These are phyloP conservation scores for Agrotis clavis DNA, from an alignment of 2,888 invertebrate species.

Conservation along the genomic window DNA sequence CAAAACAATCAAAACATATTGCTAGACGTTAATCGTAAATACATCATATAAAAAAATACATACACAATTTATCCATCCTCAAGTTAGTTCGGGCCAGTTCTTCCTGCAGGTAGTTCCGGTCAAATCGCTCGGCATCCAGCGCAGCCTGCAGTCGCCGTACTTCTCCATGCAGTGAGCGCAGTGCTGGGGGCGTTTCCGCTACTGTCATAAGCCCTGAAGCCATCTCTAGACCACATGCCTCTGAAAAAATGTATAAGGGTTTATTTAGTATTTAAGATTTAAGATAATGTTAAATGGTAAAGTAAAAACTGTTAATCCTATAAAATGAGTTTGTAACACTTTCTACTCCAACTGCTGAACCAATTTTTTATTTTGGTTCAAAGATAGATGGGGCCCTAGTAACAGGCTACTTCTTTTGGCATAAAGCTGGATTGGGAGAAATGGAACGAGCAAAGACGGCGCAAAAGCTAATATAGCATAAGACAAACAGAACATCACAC, in stretches of 20 bases:
- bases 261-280: no score
- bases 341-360: no score
- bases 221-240: constrained; percentile 81
- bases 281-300: background rate
- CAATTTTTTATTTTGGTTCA: no score
- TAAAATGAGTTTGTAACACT: no score
- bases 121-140: constrained; percentile 92
- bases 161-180: constrained; percentile 84
- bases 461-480: no score
- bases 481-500: no score
- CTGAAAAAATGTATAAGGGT: constrained; percentile 63
- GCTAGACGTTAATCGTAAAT: no score
- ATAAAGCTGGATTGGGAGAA: no score
- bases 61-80: constrained; percentile 90
- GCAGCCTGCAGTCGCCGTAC: constrained; percentile 90
- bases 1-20: no score
- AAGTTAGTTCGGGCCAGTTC: constrained; percentile 90
- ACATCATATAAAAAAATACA: constrained; percentile 52
- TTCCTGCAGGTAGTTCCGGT: constrained; percentile 92
- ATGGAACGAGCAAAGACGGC: no score
- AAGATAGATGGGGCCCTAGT: no score
- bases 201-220: constrained; percentile 66
- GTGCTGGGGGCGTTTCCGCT: constrained; percentile 83
- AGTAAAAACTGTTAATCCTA: background rate
- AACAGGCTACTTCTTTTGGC: no score